These are phyloP conservation scores for Actinernus sp. DNA, from an alignment of 92 coral and sea anemone species.

Conservation along the genomic window DNA sequence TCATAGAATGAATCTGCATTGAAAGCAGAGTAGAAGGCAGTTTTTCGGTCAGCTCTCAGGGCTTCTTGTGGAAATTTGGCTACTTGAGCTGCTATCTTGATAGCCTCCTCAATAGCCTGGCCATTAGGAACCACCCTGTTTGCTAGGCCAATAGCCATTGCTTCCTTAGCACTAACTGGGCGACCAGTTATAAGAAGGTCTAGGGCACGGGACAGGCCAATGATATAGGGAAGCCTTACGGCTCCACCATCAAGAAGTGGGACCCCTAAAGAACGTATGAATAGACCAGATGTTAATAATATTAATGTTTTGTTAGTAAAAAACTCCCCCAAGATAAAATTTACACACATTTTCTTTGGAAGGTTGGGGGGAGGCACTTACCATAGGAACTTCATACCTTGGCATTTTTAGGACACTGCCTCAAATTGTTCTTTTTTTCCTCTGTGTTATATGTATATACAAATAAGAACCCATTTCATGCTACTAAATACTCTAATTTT, in stretches of 20 bases:
- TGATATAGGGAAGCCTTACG: constrained; percentile 74
- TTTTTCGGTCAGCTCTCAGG: constrained; percentile 77
- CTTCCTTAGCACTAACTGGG: constrained; percentile 84
- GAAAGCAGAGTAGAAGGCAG: constrained; percentile 77
- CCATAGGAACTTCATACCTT: no score
- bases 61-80: constrained; percentile 76
- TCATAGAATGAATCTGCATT: constrained; percentile 85
- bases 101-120: constrained; percentile 65
- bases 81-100: constrained; percentile 69
- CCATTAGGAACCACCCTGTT: constrained; percentile 89
- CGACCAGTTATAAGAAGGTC: constrained; percentile 93
- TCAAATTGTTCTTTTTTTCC: no score
- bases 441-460: no score
- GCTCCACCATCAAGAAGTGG: constrained; percentile 96
- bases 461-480: no score
- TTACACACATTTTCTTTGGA: no score
- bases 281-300: no score
- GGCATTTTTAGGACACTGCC: no score
- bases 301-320: no score
- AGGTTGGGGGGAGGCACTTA: no score
- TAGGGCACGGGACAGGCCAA: constrained; percentile 91
- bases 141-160: constrained; percentile 76
- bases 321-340: no score
- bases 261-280: constrained; percentile 71
- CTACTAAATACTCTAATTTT: neutral